phyloP scores from a whole-genome alignment of 2,888 invertebrate species.

The Drosophila siamana region DNA sequence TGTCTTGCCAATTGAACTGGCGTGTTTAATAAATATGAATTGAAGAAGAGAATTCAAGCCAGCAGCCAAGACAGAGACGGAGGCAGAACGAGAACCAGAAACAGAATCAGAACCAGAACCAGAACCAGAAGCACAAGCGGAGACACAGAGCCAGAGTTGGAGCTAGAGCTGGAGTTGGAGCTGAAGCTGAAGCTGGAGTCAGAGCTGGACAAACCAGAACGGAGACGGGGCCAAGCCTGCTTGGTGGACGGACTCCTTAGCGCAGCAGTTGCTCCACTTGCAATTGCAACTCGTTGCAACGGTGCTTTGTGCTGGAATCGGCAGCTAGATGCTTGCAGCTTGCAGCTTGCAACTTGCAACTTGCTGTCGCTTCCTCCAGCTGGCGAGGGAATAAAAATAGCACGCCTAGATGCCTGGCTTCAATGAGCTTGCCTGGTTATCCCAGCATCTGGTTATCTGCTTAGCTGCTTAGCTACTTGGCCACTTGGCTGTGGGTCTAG shows the following conservation, averaged over 20 bases:
- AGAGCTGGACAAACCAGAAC: conserved; percentile 34
- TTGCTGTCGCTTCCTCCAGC: conserved; percentile 25
- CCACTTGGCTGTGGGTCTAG: conserved; percentile 6
- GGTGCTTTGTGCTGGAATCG: conserved; percentile 59
- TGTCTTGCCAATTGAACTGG: conserved; percentile 74
- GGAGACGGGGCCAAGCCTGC: background rate
- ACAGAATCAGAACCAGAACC: background rate
- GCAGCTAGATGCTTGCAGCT: conserved; percentile 1
- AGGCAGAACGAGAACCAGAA: background rate
- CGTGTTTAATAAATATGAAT: conserved; percentile 68
- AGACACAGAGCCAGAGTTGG: background rate
- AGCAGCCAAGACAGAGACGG: background rate
- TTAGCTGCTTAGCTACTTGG: background rate
- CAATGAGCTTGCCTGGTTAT: conserved; percentile 24
- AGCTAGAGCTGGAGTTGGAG: conserved; percentile 19
- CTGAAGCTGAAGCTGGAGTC: conserved; percentile 2
- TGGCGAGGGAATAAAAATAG: conserved; percentile 48
- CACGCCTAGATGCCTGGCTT: conserved; percentile 52
- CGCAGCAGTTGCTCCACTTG: conserved; percentile 65
- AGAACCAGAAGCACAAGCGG: background rate
- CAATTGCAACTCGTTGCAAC: conserved; percentile 70
- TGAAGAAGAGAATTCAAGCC: conserved; percentile 21
- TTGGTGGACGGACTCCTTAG: conserved; percentile 56
- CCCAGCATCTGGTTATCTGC: background rate
- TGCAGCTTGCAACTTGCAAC: background rate